Evolutionary conservation across 2,797 vertebrate species (phyloP).

Genomic region (Acanthis flammea): DNA sequence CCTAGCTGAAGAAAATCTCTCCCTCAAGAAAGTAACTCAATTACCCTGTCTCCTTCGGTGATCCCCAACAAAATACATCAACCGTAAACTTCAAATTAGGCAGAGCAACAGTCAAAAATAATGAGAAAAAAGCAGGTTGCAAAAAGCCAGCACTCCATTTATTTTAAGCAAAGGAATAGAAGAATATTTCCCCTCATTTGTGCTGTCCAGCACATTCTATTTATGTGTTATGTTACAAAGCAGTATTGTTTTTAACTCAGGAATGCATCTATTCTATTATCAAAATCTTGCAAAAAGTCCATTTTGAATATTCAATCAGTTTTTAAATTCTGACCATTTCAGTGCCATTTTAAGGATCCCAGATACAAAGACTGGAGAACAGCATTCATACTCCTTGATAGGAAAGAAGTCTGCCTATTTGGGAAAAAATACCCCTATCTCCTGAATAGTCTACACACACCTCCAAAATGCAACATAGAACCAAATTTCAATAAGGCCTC

Average conservation of each 20-base stretch:
- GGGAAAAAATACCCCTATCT: fast-evolving
- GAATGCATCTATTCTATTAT: background rate
- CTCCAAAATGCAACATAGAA: background rate
- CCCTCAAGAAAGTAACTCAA: constrained; percentile 1
- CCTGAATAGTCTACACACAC: fast-evolving
- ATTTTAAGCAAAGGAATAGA: background rate
- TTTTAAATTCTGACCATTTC: background rate
- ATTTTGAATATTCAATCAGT: background rate
- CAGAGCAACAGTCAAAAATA: background rate
- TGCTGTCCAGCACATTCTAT: background rate
- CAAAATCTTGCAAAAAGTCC: background rate
- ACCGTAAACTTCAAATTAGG: background rate
- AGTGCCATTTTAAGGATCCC: background rate
- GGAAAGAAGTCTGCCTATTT: background rate
- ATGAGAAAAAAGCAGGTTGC: background rate
- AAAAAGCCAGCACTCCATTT: fast-evolving
- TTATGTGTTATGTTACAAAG: background rate
- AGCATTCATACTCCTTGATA: background rate
- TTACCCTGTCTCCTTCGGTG: background rate
- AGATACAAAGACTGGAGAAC: background rate
- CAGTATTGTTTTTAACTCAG: background rate
- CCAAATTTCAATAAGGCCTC: background rate
- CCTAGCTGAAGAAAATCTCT: background rate
- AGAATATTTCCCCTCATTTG: background rate
- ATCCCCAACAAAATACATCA: background rate